Conservation (phyloP, 2,113 vertebrate species). For the Potamarius usumacintae region DNA sequence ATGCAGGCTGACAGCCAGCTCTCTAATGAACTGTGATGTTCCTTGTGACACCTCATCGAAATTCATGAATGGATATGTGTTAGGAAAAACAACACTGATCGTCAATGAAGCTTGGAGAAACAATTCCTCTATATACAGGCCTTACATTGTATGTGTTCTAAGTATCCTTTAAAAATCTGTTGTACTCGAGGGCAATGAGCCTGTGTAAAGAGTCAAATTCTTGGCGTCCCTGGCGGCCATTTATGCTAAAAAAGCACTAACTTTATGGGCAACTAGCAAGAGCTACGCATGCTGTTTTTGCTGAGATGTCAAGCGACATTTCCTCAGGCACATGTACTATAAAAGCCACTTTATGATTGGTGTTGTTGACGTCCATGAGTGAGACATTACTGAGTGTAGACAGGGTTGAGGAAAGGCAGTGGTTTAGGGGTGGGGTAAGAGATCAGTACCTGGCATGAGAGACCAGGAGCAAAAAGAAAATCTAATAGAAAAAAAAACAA, state of each 20-base stretch:
- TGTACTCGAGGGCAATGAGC: neutral
- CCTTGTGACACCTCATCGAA: slow-evolving; percentile 16
- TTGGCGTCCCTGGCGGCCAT: neutral
- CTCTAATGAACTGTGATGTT: slow-evolving; percentile 40
- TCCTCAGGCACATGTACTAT: slow-evolving; percentile 35
- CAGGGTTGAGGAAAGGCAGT: neutral
- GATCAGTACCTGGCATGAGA: slow-evolving; percentile 18
- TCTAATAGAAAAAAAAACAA: slow-evolving; percentile 32
- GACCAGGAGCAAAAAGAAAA: slow-evolving; percentile 26
- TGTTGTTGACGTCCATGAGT: slow-evolving; percentile 6
- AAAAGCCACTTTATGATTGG: slow-evolving; percentile 35
- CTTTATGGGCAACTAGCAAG: neutral
- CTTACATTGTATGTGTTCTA: slow-evolving; percentile 5
- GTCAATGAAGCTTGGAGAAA: slow-evolving; percentile 14
- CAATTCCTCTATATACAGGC: neutral
- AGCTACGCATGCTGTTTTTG: slow-evolving; percentile 17
- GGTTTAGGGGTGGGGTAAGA: neutral
- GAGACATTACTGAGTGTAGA: slow-evolving; percentile 16
- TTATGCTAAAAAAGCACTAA: slow-evolving; percentile 14
- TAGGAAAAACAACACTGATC: slow-evolving; percentile 15
- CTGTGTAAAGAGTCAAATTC: slow-evolving; percentile 8
- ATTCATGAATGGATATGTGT: slow-evolving; percentile 23
- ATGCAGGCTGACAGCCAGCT: neutral
- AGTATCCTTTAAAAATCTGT: slow-evolving; percentile 6
- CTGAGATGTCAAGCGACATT: slow-evolving; percentile 38